Evolutionary conservation across 2,888 invertebrate species (phyloP).

Genomic region (Drosophila pseudotakahashii): DNA sequence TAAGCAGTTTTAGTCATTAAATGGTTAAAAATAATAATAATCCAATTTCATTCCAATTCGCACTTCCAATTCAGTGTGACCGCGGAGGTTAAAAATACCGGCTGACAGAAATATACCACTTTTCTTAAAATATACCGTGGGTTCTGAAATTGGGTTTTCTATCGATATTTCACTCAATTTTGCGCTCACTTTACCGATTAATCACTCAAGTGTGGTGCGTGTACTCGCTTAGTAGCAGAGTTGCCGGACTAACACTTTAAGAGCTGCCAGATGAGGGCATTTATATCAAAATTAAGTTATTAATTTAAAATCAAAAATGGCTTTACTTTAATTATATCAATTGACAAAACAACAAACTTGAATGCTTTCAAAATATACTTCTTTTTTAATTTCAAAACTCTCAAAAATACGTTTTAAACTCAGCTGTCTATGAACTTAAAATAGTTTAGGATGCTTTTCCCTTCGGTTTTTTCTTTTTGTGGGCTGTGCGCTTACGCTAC

Average conservation of each 20-base stretch:
- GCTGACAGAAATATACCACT: no score
- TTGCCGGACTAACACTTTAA: background rate
- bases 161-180: no score
- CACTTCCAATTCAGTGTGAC: conserved; percentile 4
- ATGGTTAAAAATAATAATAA: conserved; percentile 9
- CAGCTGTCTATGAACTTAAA: conserved; percentile 1
- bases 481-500: conserved; percentile 7
- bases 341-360: background rate
- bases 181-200: no score
- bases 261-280: background rate
- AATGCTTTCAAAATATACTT: background rate
- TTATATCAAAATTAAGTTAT: background rate
- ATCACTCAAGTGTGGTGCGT: background rate
- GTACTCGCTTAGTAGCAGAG: background rate
- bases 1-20: background rate
- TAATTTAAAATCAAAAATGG: background rate
- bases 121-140: no score
- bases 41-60: conserved; percentile 3
- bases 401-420: conserved; percentile 1
- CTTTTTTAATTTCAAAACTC: conserved; percentile 12
- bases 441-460: conserved; percentile 20
- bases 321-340: background rate
- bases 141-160: no score
- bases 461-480: background rate
- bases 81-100: no score